A percentile compares a stretch with the other conserved stretches of the same genome.
Conservation (phyloP, 2,888 invertebrate species). For the Papilio protenor region DNA sequence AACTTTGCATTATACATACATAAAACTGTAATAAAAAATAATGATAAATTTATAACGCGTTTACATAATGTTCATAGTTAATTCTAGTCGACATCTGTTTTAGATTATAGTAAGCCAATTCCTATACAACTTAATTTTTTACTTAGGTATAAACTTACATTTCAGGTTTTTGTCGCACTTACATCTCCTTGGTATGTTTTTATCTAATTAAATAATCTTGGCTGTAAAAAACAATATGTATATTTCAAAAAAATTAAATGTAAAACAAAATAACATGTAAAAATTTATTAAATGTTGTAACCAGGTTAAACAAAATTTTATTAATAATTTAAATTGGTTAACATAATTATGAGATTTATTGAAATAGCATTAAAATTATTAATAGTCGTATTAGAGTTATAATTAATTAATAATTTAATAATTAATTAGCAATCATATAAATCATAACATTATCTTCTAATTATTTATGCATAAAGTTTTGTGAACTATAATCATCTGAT, state of each 20-base stretch:
- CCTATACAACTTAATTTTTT: not conserved
- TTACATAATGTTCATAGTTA: not conserved
- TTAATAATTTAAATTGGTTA: not conserved
- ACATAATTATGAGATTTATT: not conserved
- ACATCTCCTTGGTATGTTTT: too few relatives aligned
- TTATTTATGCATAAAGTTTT: not conserved
- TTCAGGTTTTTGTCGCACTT: too few relatives aligned
- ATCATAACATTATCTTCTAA: not conserved
- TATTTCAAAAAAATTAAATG: not conserved
- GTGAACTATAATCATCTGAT: not conserved
- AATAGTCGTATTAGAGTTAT: not conserved
- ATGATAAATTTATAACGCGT: not conserved
- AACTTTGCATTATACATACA: not conserved
- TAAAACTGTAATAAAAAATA: conserved; percentile 9
- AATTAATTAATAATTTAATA: not conserved
- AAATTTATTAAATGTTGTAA: conserved; percentile 2
- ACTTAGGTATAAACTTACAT: not conserved
- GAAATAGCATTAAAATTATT: not conserved
- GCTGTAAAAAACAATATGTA: not conserved
- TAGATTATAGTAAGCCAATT: not conserved
- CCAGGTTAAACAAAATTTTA: not conserved
- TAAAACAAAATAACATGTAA: not conserved
- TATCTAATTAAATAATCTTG: too few relatives aligned
- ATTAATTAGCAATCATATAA: not conserved
- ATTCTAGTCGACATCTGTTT: not conserved